Base-by-base conservation (phyloP, 2,113 vertebrate genomes). In the Haemorhous mexicanus region DNA sequence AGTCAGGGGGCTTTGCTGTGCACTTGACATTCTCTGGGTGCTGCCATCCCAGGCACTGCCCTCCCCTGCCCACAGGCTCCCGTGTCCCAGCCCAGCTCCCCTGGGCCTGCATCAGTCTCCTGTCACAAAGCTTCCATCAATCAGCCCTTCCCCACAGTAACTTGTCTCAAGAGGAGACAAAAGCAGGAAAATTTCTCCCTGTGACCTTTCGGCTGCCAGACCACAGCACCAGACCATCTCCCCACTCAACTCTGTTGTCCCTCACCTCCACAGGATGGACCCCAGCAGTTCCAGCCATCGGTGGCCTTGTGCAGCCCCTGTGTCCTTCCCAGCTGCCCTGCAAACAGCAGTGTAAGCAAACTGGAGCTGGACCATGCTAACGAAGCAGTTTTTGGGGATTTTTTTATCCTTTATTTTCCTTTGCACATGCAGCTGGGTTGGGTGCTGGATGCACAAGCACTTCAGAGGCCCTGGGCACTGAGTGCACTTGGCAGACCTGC, bases 191-290 rank as follows among this genome's bases (percentile, higher is more conserved):
- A 66, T 19, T 33, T 50, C 78, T 76, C 85, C 64, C 50, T 46
- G 35, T 73, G 66, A 85, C 75, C 77, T 92, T 62, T 11, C 33
- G 47, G 62, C 75, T 84, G 79, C 68, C 0, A 0, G 79, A 70
- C 15, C 2, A 7, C 24, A 13, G 35, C 55, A n/a, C 23, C 26
- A 47, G 39, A n/a, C 37, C 43, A 33, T 13, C 12, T 89, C 30
- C 56, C n/a, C 22, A 4, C 1, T 2, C 77, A 72, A 19, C 37
- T 4, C 4, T n/a, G 3, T 6, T 7, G 0, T 41, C 53, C 37
- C 58, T 79, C 4, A 3, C 23, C 43, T 70, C 63, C 0, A 1
- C 9, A 10, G 28, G 32, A 73, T 0, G 2, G 21, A 56, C 18
- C 58, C 46, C 82, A 62, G 59, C 50, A 70, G 52, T 30, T 26